phyloP scores from a whole-genome alignment of 2,113 vertebrate genomes.

The Campylorhamphus procurvoides region DNA sequence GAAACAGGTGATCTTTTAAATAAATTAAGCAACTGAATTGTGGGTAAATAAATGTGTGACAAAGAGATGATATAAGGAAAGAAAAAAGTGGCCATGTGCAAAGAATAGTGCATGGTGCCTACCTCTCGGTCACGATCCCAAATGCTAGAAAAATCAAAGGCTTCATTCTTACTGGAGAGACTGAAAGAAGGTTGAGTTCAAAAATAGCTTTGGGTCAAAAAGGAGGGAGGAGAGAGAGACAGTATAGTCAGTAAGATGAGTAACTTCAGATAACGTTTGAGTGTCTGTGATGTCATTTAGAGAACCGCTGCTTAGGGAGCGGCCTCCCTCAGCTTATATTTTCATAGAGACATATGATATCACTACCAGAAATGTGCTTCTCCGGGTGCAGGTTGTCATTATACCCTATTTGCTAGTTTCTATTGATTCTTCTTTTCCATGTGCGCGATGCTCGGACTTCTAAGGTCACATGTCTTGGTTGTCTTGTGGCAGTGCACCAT shows the following conservation, averaged over 20 bases:
- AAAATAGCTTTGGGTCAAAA: constrained; percentile 23
- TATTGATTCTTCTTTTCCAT: background rate
- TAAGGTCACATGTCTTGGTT: background rate
- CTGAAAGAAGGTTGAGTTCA: constrained; percentile 1
- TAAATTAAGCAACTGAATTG: background rate
- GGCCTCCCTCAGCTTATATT: background rate
- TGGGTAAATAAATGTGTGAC: background rate
- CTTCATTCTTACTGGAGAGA: background rate
- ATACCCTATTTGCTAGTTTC: background rate
- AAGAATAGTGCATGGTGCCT: background rate
- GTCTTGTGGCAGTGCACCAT: background rate
- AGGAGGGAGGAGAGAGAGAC: background rate
- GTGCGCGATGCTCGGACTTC: background rate
- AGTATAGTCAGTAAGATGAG: background rate
- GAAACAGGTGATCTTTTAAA: background rate
- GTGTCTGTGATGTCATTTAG: background rate
- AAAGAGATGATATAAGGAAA: background rate
- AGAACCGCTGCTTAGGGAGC: background rate
- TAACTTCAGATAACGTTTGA: constrained; percentile 14
- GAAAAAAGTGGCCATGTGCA: background rate
- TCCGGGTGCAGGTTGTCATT: background rate
- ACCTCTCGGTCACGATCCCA: background rate
- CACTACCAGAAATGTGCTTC: background rate
- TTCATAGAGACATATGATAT: background rate
- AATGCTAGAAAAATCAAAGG: background rate